phyloP scores from a whole-genome alignment of 2,113 vertebrate genomes.

The Apodemus sylvaticus region DNA sequence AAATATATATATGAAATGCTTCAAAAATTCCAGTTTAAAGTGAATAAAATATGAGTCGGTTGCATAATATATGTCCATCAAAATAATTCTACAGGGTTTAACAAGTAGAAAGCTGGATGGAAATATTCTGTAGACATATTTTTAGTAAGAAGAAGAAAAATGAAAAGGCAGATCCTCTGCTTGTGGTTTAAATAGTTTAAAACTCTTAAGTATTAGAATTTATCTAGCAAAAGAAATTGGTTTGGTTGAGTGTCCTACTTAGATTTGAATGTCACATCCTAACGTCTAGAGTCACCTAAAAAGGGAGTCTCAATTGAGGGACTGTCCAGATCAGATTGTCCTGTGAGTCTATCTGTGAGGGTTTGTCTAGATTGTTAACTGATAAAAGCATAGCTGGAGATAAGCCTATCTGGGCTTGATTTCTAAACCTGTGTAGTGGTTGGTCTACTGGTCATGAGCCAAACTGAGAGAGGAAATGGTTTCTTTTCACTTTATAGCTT shows the following conservation, averaged over 20 bases:
- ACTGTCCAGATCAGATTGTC: background rate
- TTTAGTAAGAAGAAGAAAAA: background rate
- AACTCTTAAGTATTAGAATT: background rate
- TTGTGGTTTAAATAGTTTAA: background rate
- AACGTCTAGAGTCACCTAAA: background rate
- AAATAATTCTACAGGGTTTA: conserved; percentile 5
- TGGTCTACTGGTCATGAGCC: background rate
- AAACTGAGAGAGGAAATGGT: background rate
- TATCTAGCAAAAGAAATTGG: background rate
- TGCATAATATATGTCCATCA: background rate
- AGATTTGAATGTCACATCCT: background rate
- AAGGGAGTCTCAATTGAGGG: background rate
- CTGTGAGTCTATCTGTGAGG: background rate
- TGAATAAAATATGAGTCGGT: conserved; percentile 27
- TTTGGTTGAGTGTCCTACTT: background rate
- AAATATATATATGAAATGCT: conserved; percentile 8
- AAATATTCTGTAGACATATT: background rate
- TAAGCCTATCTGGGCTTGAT: background rate
- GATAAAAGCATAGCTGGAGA: no score
- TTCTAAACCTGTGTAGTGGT: background rate
- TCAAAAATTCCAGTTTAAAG: conserved; percentile 2
- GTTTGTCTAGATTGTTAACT: background rate
- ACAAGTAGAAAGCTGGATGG: background rate
- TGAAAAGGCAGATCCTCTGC: background rate
- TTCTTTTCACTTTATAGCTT: background rate